phyloP scores from a whole-genome alignment of 2,797 vertebrate genomes.

The Enteromius viviparus region DNA sequence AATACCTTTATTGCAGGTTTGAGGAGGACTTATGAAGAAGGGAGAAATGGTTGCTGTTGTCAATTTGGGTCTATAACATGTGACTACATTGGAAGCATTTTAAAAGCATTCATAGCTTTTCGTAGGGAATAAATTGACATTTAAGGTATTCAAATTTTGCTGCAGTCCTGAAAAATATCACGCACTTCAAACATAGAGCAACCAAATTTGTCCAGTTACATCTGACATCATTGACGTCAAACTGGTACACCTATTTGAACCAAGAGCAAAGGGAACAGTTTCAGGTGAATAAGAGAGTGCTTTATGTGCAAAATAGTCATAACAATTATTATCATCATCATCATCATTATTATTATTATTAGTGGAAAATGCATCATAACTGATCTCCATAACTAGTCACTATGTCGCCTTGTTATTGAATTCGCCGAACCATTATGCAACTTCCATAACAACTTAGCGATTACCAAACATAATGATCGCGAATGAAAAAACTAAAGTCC shows the following conservation, averaged over 20 bases:
- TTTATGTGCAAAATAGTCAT: neutral
- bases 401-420: neutral
- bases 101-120: neutral
- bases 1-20: neutral
- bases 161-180: neutral
- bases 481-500: neutral
- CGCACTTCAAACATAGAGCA: neutral
- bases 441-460: neutral
- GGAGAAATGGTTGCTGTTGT: neutral
- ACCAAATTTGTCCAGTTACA: neutral
- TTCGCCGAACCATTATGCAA: neutral
- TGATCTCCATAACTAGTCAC: neutral
- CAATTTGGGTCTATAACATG: constrained; percentile 1
- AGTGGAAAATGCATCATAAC: neutral
- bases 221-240: neutral
- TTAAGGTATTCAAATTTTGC: neutral
- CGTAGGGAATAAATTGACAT: neutral
- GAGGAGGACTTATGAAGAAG: neutral
- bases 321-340: neutral
- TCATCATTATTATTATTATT: neutral
- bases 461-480: neutral
- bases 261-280: constrained; percentile 1
- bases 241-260: neutral
- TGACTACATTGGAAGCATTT: neutral
- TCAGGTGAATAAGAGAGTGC: neutral